A percentile compares a stretch with the other conserved stretches of the same genome.
These are phyloP conservation scores for Aphodius sticticus DNA, from an alignment of 2,888 invertebrate genomes.

Conservation along the genomic window DNA sequence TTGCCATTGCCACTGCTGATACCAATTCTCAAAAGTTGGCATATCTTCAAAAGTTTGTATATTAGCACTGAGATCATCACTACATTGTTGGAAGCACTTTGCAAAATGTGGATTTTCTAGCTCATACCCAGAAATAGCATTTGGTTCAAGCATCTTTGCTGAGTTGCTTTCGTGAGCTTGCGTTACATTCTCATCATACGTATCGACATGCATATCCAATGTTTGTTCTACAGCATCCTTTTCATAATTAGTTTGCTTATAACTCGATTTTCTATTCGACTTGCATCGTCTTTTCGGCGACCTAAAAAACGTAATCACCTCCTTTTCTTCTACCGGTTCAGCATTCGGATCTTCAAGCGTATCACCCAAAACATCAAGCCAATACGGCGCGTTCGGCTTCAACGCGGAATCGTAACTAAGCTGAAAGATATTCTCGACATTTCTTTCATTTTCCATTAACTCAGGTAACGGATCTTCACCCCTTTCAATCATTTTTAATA, in stretches of 20 bases:
- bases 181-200: neutral
- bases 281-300: constrained; percentile 23
- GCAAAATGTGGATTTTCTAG: constrained; percentile 40
- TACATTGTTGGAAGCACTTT: constrained; percentile 51
- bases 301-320: constrained; percentile 28
- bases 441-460: neutral
- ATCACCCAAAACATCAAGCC: constrained; percentile 44
- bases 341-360: constrained; percentile 30
- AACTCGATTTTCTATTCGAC: neutral
- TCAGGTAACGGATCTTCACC: neutral
- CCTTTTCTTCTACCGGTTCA: constrained; percentile 22
- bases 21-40: constrained; percentile 53
- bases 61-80: constrained; percentile 49
- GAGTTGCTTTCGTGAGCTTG: constrained; percentile 5
- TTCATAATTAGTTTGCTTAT: neutral
- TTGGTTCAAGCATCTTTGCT: neutral
- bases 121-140: constrained; percentile 29
- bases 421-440: constrained; percentile 51
- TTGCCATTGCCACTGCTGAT: constrained; percentile 54
- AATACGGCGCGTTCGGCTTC: constrained; percentile 42
- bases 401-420: constrained; percentile 50
- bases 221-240: constrained; percentile 16
- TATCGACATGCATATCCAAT: neutral
- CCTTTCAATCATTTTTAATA: neutral
- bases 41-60: constrained; percentile 50